phyloP scores from a whole-genome alignment of 1,140 invertebrate genomes.

The Battus philenor region DNA sequence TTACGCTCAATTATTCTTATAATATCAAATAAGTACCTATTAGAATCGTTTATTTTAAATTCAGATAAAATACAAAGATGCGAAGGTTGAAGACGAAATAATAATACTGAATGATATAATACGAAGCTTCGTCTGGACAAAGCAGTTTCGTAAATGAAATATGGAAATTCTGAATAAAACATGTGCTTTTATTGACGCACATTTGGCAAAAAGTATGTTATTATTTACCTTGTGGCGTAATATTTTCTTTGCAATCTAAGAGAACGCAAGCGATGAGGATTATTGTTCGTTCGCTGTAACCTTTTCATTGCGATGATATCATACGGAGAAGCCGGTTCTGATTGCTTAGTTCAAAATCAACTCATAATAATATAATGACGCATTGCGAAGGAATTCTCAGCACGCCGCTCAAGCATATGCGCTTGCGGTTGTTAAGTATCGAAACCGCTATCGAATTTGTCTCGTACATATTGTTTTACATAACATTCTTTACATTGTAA shows the following conservation, averaged over 20 bases:
- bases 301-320: constrained; percentile 12
- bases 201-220: neutral
- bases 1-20: neutral
- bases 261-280: constrained; percentile 2
- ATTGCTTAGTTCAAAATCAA: constrained; percentile 2
- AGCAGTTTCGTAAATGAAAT: constrained; percentile 3
- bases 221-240: constrained; percentile 6
- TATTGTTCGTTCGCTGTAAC: constrained; percentile 8
- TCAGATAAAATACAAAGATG: too few relatives aligned
- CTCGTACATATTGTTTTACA: too few relatives aligned
- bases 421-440: too few relatives aligned
- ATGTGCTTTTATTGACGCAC: neutral
- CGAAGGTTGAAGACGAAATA: too few relatives aligned
- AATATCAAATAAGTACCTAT: too few relatives aligned
- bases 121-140: neutral
- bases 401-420: neutral
- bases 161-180: constrained; percentile 1
- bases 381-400: constrained; percentile 1
- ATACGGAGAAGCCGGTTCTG: constrained; percentile 11
- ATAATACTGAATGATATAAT: neutral
- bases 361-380: constrained; percentile 1
- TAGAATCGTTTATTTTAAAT: too few relatives aligned
- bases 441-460: too few relatives aligned
- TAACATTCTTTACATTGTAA: too few relatives aligned
- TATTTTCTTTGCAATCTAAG: neutral